Percentiles rank a stretch among this genome's conserved stretches.
Conservation (phyloP, 1,140 invertebrate genomes). For the Periplaneta americana region DNA sequence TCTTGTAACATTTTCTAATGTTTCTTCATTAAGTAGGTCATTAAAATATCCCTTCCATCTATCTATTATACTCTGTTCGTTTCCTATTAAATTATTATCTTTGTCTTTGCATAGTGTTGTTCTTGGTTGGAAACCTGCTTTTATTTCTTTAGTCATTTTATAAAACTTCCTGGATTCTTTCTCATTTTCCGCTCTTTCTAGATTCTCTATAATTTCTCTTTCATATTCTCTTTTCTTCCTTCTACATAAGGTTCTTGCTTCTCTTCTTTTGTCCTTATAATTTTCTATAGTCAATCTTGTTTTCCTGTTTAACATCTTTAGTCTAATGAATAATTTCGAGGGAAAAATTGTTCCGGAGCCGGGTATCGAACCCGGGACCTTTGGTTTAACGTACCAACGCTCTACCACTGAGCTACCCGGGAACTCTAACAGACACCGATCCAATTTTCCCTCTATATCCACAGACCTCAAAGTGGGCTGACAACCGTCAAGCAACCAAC, state of each 20-base stretch:
- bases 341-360: too few species aligned
- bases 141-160: not conserved
- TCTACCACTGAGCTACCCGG: too few species aligned
- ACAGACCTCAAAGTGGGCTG: too few species aligned
- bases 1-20: not conserved
- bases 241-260: not conserved
- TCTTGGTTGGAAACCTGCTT: not conserved
- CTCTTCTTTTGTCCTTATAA: not conserved
- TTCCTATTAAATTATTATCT: not conserved
- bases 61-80: not conserved
- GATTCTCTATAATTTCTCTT: not conserved
- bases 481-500: too few species aligned
- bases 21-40: not conserved
- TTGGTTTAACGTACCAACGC: too few species aligned
- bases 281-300: not conserved
- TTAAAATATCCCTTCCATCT: not conserved
- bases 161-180: not conserved
- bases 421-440: too few species aligned
- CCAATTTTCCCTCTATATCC: too few species aligned
- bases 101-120: not conserved
- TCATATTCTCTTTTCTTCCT: not conserved
- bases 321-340: too few species aligned
- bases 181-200: not conserved
- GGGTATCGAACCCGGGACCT: too few species aligned
- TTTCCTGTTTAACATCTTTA: conserved; percentile 3